Percentiles rank a stretch among this genome's conserved stretches.
These are phyloP conservation scores for Sebastes fasciatus DNA, from an alignment of 2,113 vertebrate species.

Conservation along the genomic window DNA sequence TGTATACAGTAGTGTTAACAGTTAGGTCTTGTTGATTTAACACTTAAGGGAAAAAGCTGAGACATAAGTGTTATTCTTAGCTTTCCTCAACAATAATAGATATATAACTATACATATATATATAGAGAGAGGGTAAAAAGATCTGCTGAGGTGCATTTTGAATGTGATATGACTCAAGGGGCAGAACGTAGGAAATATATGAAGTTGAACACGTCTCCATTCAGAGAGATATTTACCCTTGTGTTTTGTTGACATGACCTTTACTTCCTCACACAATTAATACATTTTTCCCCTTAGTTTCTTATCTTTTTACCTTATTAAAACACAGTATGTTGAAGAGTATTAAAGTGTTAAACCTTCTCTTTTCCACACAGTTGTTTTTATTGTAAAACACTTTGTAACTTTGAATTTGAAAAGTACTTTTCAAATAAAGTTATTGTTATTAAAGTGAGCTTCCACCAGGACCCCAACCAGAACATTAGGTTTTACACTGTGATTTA, in stretches of 20 bases:
- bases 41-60: conserved; percentile 53
- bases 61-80: conserved; percentile 51
- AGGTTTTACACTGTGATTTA: too few species aligned
- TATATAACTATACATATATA: not conserved
- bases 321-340: not conserved
- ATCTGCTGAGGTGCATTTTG: conserved; percentile 21
- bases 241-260: conserved; percentile 20
- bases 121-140: not conserved
- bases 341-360: not conserved
- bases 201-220: conserved; percentile 20
- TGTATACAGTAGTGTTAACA: conserved; percentile 57
- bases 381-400: too few species aligned
- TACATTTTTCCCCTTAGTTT: too few species aligned
- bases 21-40: conserved; percentile 62
- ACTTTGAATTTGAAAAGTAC: too few species aligned
- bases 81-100: conserved; percentile 44
- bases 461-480: too few species aligned
- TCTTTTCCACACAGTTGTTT: not conserved
- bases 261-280: not conserved
- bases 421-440: too few species aligned
- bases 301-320: not conserved
- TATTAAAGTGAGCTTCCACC: too few species aligned
- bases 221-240: conserved; percentile 6
- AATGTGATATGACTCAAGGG: conserved; percentile 54
- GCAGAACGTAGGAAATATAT: conserved; percentile 35